Percentiles rank a stretch among this genome's conserved stretches.
These are phyloP conservation scores for Sebastes paucispinis DNA, from an alignment of 2,797 vertebrate genomes.

Conservation along the genomic window DNA sequence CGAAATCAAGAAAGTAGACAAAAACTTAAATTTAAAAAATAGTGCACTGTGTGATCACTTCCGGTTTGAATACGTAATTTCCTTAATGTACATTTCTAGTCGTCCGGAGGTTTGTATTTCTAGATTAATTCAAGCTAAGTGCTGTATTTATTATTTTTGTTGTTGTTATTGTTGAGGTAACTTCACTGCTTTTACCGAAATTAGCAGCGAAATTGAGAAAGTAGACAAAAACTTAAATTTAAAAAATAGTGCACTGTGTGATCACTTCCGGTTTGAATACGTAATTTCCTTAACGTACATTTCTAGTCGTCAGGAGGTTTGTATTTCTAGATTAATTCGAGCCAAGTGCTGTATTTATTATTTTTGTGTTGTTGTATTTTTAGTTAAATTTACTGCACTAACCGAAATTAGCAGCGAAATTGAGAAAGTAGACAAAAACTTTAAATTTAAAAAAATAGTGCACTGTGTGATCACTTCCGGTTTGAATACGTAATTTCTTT, in stretches of 20 bases:
- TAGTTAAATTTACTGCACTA: background rate
- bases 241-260: background rate
- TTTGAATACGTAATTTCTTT: conserved; percentile 16
- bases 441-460: accelerated
- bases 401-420: background rate
- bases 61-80: too few species aligned
- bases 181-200: background rate
- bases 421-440: background rate
- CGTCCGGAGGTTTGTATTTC: too few species aligned
- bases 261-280: background rate
- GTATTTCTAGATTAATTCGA: too few species aligned
- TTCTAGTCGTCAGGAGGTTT: too few species aligned
- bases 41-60: background rate
- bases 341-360: accelerated
- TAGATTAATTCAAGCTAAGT: accelerated
- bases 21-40: accelerated
- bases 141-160: background rate
- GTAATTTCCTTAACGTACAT: too few species aligned
- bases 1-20: background rate
- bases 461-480: too few species aligned
- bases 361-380: background rate
- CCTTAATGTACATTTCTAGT: too few species aligned
- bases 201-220: background rate
- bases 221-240: background rate
- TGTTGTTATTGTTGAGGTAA: too few species aligned